Evolutionary conservation across 2,113 vertebrate genomes (phyloP).

Genomic region (Sigmodon hispidus): DNA sequence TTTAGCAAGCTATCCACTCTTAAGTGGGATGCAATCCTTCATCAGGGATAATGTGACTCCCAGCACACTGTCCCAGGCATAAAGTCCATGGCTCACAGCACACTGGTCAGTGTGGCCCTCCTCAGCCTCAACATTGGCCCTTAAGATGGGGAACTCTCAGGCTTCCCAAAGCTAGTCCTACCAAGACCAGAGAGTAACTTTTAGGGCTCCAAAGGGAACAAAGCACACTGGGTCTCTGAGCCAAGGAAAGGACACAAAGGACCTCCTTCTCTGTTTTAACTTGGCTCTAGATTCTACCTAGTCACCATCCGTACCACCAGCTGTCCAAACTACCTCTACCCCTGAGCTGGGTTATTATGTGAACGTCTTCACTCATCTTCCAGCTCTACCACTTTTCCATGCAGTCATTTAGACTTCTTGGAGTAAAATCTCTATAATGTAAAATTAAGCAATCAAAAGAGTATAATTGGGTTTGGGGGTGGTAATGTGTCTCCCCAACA

Average conservation of each 20-base stretch:
- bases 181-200: not conserved
- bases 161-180: not conserved
- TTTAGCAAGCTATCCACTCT: slow-evolving; percentile 79
- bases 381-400: not conserved
- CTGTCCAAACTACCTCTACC: not conserved
- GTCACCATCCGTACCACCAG: accelerated
- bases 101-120: not conserved
- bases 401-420: not conserved
- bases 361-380: not conserved
- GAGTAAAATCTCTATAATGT: not conserved
- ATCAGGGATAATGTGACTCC: slow-evolving; percentile 70
- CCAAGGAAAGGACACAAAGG: not conserved
- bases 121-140: not conserved
- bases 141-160: not conserved
- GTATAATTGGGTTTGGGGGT: not conserved
- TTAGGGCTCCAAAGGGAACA: not conserved
- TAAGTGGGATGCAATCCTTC: slow-evolving; percentile 82
- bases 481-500: not conserved
- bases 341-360: not conserved
- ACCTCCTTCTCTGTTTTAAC: not conserved
- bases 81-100: not conserved
- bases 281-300: not conserved
- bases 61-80: slow-evolving; percentile 50
- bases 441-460: not conserved
- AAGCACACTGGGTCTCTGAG: not conserved